Conservation (phyloP, 1,140 invertebrate species). For the Atta texana region DNA sequence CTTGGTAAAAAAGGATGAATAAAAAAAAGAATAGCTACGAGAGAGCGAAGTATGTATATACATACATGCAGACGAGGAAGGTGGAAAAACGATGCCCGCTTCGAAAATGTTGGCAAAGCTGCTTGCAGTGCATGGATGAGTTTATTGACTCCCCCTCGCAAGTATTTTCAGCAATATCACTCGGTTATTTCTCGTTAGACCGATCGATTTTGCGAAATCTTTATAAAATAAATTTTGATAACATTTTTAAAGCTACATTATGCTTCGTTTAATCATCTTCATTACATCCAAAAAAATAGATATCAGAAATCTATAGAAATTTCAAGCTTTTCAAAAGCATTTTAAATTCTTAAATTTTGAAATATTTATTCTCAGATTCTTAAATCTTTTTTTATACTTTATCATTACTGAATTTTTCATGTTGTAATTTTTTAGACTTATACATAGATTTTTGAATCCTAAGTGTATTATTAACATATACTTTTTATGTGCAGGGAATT, state of each 20-base stretch:
- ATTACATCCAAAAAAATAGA: background rate
- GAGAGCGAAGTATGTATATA: background rate
- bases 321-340: background rate
- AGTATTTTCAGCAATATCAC: constrained; percentile 41
- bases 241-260: background rate
- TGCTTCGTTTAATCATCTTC: background rate
- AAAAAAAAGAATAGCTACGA: constrained; percentile 26
- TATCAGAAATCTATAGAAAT: background rate
- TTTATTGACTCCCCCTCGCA: constrained; percentile 46
- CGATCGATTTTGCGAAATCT: background rate
- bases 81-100: constrained; percentile 39
- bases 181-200: constrained; percentile 8
- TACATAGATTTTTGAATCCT: background rate
- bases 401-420: background rate
- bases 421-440: background rate
- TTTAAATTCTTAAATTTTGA: background rate
- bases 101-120: constrained; percentile 59
- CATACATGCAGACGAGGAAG: constrained; percentile 8
- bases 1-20: constrained; percentile 46
- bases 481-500: constrained; percentile 74
- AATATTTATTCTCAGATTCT: background rate
- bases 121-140: constrained; percentile 10
- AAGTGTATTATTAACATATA: background rate
- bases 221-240: background rate
- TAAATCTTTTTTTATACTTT: background rate